A percentile compares a stretch with the other conserved stretches of the same genome.
phyloP scores from a whole-genome alignment of 2,797 vertebrate genomes.

The Trachurus trachurus region DNA sequence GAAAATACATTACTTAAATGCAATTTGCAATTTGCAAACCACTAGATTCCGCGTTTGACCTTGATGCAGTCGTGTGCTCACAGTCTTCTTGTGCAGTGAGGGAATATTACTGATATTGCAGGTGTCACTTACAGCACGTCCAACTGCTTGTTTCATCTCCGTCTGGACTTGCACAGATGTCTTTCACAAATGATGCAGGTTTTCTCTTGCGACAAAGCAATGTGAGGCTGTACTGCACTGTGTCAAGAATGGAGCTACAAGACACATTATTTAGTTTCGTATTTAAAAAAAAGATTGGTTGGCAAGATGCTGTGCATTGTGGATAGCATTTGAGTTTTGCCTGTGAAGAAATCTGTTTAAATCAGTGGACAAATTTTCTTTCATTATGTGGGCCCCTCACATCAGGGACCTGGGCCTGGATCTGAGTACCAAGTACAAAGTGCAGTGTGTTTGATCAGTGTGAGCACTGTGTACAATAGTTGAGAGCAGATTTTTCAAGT shows the following conservation, averaged over 20 bases:
- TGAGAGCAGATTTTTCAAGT: too few species aligned
- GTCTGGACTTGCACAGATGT: neutral
- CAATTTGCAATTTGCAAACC: neutral
- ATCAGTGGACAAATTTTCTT: neutral
- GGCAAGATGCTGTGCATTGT: neutral
- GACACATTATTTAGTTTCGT: neutral
- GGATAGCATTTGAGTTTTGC: neutral
- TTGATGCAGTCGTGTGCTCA: neutral
- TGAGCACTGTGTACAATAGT: too few species aligned
- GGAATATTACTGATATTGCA: neutral
- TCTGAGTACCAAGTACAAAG: too few species aligned
- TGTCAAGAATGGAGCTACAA: neutral
- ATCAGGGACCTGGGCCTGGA: too few species aligned
- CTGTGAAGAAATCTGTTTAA: neutral
- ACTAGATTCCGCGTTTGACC: too few species aligned
- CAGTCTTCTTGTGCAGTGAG: neutral
- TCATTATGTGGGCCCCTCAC: neutral
- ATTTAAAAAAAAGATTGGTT: too few species aligned
- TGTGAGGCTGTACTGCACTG: neutral
- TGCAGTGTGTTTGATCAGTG: too few species aligned
- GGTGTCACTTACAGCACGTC: neutral
- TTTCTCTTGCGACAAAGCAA: neutral
- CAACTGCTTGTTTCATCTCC: neutral
- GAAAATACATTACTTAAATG: neutral
- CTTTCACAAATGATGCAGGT: conserved; percentile 4